These are phyloP conservation scores for Axinella damicornis DNA, from an alignment of 37 sponge, comb jelly and placozoan genomes.

Conservation along the genomic window DNA sequence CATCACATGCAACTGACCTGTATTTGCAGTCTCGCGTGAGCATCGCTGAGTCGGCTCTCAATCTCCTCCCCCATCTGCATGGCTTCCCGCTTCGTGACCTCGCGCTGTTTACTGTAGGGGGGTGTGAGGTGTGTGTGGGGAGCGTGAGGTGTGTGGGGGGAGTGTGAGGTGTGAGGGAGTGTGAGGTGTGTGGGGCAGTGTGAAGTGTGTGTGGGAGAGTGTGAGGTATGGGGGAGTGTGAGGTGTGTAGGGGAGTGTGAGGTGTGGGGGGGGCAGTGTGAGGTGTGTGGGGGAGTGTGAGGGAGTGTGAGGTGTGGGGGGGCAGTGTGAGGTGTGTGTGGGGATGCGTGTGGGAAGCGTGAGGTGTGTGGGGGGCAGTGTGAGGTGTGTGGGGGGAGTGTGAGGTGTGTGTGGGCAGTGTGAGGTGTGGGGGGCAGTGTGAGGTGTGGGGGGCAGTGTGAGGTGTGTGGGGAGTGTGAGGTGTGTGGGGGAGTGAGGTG, in stretches of 20 bases:
- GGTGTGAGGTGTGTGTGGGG: not conserved
- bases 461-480: too few relatives aligned
- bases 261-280: not conserved
- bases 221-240: conserved; percentile 1
- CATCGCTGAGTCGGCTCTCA: conserved; percentile 48
- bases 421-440: too few relatives aligned
- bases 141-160: conserved; percentile 28
- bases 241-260: not conserved
- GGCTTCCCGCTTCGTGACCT: conserved; percentile 57
- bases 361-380: too few relatives aligned
- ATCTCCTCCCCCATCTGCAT: conserved; percentile 56
- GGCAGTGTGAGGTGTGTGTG: too few relatives aligned
- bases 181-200: not conserved
- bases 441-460: too few relatives aligned
- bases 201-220: not conserved
- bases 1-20: conserved; percentile 25
- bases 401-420: too few relatives aligned
- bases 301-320: not conserved
- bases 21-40: conserved; percentile 43
- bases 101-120: conserved; percentile 54
- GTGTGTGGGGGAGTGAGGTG: too few relatives aligned
- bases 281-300: conserved; percentile 3
- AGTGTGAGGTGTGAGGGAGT: conserved; percentile 4
- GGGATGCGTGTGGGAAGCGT: too few relatives aligned
- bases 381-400: too few relatives aligned